Evolutionary conservation across 2,888 invertebrate genomes (phyloP).

Genomic region (Furcula furcula): DNA sequence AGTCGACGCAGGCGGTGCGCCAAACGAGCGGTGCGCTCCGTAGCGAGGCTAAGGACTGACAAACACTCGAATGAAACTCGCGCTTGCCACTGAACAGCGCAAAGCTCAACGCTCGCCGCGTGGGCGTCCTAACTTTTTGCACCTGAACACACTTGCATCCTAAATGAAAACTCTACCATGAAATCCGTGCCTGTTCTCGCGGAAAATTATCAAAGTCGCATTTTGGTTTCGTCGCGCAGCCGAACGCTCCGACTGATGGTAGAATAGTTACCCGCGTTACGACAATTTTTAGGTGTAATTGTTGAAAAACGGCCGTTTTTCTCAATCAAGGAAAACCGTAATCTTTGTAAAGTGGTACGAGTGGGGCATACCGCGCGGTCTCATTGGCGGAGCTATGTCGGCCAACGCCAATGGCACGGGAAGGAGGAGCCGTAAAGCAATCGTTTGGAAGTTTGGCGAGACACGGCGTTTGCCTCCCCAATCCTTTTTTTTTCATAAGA

Average conservation of each 20-base stretch:
- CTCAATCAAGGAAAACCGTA: slow-evolving; percentile 54
- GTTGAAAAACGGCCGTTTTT: slow-evolving; percentile 42
- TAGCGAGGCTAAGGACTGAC: slow-evolving; percentile 47
- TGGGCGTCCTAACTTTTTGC: slow-evolving; percentile 25
- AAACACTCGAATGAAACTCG: slow-evolving; percentile 34
- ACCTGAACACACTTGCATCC: slow-evolving; percentile 18
- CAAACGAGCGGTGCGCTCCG: slow-evolving; percentile 41
- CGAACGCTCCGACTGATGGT: background rate
- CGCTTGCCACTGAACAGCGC: slow-evolving; percentile 30
- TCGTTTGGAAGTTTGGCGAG: slow-evolving; percentile 63
- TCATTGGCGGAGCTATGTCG: slow-evolving; percentile 64
- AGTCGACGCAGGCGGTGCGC: slow-evolving; percentile 35
- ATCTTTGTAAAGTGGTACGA: slow-evolving; percentile 53
- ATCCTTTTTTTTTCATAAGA: slow-evolving; percentile 37
- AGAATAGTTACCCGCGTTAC: slow-evolving; percentile 1
- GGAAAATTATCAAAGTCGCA: slow-evolving; percentile 1
- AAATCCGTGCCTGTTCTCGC: too few species aligned
- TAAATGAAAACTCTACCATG: slow-evolving; percentile 3
- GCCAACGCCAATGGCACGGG: slow-evolving; percentile 67
- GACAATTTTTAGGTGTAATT: slow-evolving; percentile 19
- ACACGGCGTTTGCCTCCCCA: slow-evolving; percentile 53
- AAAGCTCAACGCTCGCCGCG: slow-evolving; percentile 31
- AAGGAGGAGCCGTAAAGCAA: slow-evolving; percentile 67
- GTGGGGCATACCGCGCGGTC: slow-evolving; percentile 68
- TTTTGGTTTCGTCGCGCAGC: background rate